Evolutionary conservation across 2,797 vertebrate genomes (phyloP), one percentile per base, ranked within the genome.

Genomic region (Sciurus carolinensis): DNA sequence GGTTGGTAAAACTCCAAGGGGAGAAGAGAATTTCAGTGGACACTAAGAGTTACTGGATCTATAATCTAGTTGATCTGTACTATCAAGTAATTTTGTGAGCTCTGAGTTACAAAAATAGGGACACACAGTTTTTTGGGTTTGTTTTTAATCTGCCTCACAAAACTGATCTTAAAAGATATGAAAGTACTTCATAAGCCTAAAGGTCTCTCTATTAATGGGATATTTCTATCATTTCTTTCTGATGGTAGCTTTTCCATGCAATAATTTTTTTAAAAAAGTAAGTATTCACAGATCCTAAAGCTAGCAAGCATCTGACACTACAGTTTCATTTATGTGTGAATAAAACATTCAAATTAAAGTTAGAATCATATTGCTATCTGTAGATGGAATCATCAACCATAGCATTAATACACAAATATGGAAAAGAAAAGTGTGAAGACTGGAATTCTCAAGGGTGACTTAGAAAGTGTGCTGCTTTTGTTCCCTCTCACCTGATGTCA

Each of bases 271-370:
- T 22, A 20, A 52, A 54, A 52, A 54, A 54, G 17, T 17, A 54
- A 54, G 52, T 54, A 54, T 54, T 62, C 26, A 89, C 0, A 94
- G 57, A 90, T 26, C 20, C 83, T n/a, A 79, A 88, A 67, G 44
- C 71, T 47, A 69, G 52, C 50, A 82, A 57, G n/a, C 50, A 26
- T 57, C 30, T 93, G 47, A 93, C 14, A 79, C 28, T 39, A 92
- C 95, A 97, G 97, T 94, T 97, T 97, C 94, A 96, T 94, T 59
- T 97, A 93, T 93, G 79, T 90, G 89, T 96, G 86, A 97, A 94
- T 97, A 92, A 98, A 98, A 98, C 96, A 96, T 85, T 90, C 85
- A 98, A 93, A 97, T 98, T 97, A 97, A 96, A 94, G 96, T 98
- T 96, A 96, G 95, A 98, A 96, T 95, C 96, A 98, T 95, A 94